A percentile compares a stretch with the other conserved stretches of the same genome.
Evolutionary conservation across 2,888 invertebrate genomes (phyloP).

Genomic region (Epinotia nisella): DNA sequence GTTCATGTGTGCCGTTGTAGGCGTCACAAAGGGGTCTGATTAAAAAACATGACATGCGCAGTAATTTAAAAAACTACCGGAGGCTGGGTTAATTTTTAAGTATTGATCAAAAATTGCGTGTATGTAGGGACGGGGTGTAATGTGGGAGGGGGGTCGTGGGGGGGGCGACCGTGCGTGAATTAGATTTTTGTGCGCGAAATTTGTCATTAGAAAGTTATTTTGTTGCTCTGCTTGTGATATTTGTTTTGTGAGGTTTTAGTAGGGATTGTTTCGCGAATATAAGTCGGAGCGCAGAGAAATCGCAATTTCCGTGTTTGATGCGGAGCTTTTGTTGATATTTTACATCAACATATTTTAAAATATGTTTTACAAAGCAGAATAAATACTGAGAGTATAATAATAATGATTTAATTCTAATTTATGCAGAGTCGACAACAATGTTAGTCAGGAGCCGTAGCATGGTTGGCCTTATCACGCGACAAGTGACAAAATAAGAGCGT

Average conservation of each 20-base stretch:
- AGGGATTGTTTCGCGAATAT: conserved; percentile 15
- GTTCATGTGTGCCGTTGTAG: conserved; percentile 60
- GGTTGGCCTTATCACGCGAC: too few species aligned
- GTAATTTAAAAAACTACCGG: conserved; percentile 83
- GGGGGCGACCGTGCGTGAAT: conserved; percentile 71
- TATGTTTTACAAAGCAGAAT: too few species aligned
- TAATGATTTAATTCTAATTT: too few species aligned
- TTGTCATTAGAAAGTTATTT: conserved; percentile 75
- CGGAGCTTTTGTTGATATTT: background rate
- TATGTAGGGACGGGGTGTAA: conserved; percentile 57
- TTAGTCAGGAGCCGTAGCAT: too few species aligned
- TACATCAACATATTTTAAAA: background rate
- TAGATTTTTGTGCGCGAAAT: conserved; percentile 75
- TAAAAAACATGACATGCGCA: conserved; percentile 85
- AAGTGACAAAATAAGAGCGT: too few species aligned
- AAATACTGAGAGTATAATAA: too few species aligned
- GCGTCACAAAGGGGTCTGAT: conserved; percentile 79
- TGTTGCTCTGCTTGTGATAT: conserved; percentile 45
- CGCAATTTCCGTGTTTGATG: background rate
- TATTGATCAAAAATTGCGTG: conserved; percentile 85
- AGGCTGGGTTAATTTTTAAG: conserved; percentile 84
- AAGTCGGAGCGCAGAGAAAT: conserved; percentile 3
- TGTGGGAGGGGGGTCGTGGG: conserved; percentile 46
- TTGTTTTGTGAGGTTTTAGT: conserved; percentile 26
- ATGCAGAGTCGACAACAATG: too few species aligned